Percentiles rank a stretch among this genome's conserved stretches.
phyloP scores from a whole-genome alignment of 2,888 invertebrate genomes.

The Drosophila tanythrix region DNA sequence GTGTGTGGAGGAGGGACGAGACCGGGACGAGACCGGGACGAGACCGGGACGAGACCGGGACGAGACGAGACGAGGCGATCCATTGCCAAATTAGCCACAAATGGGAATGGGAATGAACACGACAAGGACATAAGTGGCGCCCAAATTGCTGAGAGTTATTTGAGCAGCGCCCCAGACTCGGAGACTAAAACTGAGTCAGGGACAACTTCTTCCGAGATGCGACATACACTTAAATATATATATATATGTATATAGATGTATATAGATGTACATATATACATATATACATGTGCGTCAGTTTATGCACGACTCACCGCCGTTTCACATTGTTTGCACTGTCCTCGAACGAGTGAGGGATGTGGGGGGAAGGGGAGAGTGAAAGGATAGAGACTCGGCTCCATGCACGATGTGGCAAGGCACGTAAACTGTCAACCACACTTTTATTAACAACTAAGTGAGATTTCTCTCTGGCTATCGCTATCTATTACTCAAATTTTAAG shows the following conservation, averaged over 20 bases:
- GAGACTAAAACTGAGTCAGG: background rate
- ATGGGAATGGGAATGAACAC: constrained; percentile 27
- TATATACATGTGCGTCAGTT: constrained; percentile 9
- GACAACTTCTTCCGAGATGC: constrained; percentile 1
- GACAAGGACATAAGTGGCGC: constrained; percentile 68
- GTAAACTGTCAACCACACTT: constrained; percentile 44
- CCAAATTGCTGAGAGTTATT: constrained; percentile 60
- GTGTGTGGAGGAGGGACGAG: constrained; percentile 7
- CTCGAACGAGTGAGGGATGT: background rate
- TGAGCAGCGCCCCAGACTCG: constrained; percentile 37
- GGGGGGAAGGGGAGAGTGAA: background rate
- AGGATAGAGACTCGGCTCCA: background rate
- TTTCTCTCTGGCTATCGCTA: background rate
- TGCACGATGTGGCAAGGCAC: constrained; percentile 39
- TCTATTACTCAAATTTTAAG: background rate
- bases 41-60: constrained; percentile 18
- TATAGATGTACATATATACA: background rate
- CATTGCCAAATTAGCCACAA: constrained; percentile 3
- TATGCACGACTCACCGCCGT: constrained; percentile 1
- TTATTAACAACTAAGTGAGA: constrained; percentile 25
- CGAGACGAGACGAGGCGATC: background rate
- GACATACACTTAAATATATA: constrained; percentile 4
- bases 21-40: constrained; percentile 21
- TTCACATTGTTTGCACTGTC: constrained; percentile 25
- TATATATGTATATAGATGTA: background rate